phyloP scores from a whole-genome alignment of 2,113 vertebrate species.

The Orientallactaga bullata region DNA sequence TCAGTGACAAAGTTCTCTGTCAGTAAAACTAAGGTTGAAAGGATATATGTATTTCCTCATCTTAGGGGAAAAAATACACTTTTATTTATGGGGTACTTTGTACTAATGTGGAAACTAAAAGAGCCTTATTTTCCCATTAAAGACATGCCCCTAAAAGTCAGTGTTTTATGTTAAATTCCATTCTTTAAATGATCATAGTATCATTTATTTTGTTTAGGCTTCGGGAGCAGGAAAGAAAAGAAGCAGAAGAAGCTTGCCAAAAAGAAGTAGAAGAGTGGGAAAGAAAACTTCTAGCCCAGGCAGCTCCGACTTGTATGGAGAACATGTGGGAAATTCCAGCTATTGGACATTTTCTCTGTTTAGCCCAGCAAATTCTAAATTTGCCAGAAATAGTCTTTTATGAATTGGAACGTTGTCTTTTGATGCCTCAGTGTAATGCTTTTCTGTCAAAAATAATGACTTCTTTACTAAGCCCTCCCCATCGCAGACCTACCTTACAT shows the following conservation, averaged over 20 bases:
- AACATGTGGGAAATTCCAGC: constrained; percentile 98
- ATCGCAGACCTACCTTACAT: constrained; percentile 93
- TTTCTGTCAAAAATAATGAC: constrained; percentile 99
- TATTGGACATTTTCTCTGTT: constrained; percentile 98
- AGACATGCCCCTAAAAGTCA: constrained; percentile 65
- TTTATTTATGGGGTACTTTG: constrained; percentile 3
- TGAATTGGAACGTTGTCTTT: constrained; percentile 96
- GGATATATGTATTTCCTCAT: constrained; percentile 38
- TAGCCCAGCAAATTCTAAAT: constrained; percentile 96
- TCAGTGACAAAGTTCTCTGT: neutral
- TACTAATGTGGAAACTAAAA: constrained; percentile 34
- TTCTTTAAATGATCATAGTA: constrained; percentile 72
- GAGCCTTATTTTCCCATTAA: neutral
- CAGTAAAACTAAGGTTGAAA: constrained; percentile 23
- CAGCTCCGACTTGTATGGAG: constrained; percentile 91
- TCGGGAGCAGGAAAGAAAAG: constrained; percentile 96
- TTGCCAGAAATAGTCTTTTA: constrained; percentile 98
- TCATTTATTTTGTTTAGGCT: constrained; percentile 88
- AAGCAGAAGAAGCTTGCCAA: constrained; percentile 96
- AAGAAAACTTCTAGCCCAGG: constrained; percentile 91
- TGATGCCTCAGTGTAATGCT: constrained; percentile 97
- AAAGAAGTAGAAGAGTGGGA: constrained; percentile 99
- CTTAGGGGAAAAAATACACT: neutral
- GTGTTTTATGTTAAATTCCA: constrained; percentile 71
- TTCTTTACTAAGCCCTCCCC: constrained; percentile 94